Percentiles rank a stretch among this genome's conserved stretches.
phyloP scores from a whole-genome alignment of 2,113 vertebrate species.

The Budorcas taxicolor region DNA sequence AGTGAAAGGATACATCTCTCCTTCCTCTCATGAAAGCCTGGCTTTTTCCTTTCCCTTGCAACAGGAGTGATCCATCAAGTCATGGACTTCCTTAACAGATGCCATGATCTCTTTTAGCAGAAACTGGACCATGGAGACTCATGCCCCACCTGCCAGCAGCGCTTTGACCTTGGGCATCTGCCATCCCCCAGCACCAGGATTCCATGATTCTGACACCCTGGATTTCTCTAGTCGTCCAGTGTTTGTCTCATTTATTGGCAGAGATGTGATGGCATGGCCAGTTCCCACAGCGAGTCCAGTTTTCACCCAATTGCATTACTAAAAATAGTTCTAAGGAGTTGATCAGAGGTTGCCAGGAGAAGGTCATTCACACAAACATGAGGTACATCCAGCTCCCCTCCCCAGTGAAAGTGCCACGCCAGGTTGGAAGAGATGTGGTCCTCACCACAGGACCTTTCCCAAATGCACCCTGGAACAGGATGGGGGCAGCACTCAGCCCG shows the following conservation, averaged over 20 bases:
- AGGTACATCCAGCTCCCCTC: neutral
- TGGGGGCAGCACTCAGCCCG: neutral
- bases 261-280: neutral
- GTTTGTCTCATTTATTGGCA: neutral
- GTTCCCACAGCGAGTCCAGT: neutral
- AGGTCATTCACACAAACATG: neutral
- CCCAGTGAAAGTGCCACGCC: neutral
- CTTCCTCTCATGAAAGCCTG: neutral
- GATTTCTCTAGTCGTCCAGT: neutral
- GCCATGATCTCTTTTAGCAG: neutral
- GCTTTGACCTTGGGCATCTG: neutral
- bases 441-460: constrained; percentile 20
- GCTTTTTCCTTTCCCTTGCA: neutral
- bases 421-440: constrained; percentile 10
- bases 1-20: neutral
- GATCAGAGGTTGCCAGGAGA: neutral
- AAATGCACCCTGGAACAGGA: constrained; percentile 44
- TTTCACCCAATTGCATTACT: neutral
- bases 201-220: neutral
- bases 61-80: neutral
- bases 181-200: neutral
- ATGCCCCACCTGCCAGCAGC: neutral
- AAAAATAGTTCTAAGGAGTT: constrained; percentile 13
- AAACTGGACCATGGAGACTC: neutral
- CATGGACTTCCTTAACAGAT: neutral